Base-by-base conservation (phyloP, 1,140 invertebrate genomes). In the Cotesia vestalis region DNA sequence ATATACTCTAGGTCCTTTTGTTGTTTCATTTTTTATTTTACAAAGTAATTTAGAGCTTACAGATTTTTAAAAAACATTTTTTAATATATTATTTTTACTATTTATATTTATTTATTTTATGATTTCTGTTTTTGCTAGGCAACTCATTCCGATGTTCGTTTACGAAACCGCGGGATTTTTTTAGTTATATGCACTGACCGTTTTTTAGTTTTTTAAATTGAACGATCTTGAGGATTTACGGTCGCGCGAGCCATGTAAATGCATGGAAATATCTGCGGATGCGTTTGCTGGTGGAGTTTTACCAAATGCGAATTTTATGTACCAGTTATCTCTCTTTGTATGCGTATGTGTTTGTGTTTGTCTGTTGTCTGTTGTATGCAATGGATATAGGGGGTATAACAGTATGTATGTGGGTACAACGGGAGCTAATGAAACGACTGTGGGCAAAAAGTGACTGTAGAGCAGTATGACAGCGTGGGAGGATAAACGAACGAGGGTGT, bases 181-280 rank as follows among this genome's bases (percentile, higher is more conserved):
- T 35, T 8, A 52, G 11, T 51, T 52, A 17, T 67, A 4, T 67
- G 17, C 11, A 17, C n/a, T 11, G 63, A 40, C 20, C 35, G 14
- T 60, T 36, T 66, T 38, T 17, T 20, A 17, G 36, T 72, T 72
- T 72, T 72, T 72, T 66, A 72, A 72, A 72, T 72, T 72, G 64
- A 72, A 72, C 71, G 71, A 72, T 72, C 71, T 72, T 72, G 71
- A 72, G 71, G 71, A 72, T 72, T 72, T 72, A 72, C 71, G 71
- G 63, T 72, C 55, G 59, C 66, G 34, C 40, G 63, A 60, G 70
- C 70, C 64, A 67, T 72, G 71, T 72, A 72, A 72, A 72, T 72
- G 71, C 64, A 72, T 67, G 63, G 57, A 67, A 72, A 72, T 72
- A 72, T 72, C 55, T 72, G 71, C 66, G 52, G 51, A 27, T 64